These are phyloP conservation scores for Nylanderia fulva DNA, from an alignment of 1,140 invertebrate species.

Conservation along the genomic window DNA sequence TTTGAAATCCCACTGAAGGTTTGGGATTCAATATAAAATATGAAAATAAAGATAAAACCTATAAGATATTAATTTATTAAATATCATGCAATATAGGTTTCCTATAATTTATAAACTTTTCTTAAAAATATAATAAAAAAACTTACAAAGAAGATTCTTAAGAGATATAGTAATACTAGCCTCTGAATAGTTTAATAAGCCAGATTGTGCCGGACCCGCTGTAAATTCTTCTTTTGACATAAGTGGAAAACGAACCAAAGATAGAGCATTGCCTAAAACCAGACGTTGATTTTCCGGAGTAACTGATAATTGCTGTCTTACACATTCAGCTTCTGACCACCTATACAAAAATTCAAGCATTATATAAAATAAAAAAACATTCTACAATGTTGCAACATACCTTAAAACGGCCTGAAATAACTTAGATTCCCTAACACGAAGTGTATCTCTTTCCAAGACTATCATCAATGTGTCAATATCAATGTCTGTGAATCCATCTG, in stretches of 20 bases:
- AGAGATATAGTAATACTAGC: constrained; percentile 71
- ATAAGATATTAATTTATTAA: constrained; percentile 51
- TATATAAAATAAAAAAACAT: neutral
- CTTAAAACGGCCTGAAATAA: constrained; percentile 91
- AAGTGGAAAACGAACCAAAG: constrained; percentile 93
- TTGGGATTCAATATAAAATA: constrained; percentile 93
- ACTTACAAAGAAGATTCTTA: neutral
- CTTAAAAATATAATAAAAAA: neutral
- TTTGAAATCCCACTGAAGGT: constrained; percentile 90
- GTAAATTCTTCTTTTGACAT: constrained; percentile 97
- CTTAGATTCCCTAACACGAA: constrained; percentile 93
- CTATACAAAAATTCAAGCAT: constrained; percentile 78
- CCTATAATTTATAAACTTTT: neutral
- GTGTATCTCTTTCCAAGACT: constrained; percentile 93
- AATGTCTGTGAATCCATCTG: constrained; percentile 95
- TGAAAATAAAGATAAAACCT: constrained; percentile 92
- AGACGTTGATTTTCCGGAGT: constrained; percentile 91
- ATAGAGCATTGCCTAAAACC: constrained; percentile 90
- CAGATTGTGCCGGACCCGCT: constrained; percentile 91
- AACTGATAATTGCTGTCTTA: constrained; percentile 88
- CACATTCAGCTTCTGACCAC: constrained; percentile 94
- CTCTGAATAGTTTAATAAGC: constrained; percentile 91
- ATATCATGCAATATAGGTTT: neutral
- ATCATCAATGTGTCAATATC: constrained; percentile 93
- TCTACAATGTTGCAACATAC: constrained; percentile 64